phyloP scores from a whole-genome alignment of 1,140 invertebrate species.

The Eubasilissa regina region DNA sequence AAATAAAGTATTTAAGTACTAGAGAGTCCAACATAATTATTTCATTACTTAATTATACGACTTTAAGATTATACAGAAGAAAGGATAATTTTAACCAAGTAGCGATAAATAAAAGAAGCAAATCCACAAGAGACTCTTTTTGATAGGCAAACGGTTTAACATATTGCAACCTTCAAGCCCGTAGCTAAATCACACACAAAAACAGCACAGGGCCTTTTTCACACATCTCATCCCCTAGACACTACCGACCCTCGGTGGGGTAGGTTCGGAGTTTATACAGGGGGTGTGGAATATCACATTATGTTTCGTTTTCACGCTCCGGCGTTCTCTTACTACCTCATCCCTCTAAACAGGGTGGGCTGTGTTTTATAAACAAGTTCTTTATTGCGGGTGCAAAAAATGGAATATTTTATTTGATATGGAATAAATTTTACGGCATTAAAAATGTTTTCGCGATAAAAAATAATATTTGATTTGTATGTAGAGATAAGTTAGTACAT shows the following conservation, averaged over 20 bases:
- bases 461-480: background rate
- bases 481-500: background rate
- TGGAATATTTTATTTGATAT: slow-evolving; percentile 17
- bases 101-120: too few species aligned
- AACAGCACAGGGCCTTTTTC: slow-evolving; percentile 10
- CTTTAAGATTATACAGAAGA: too few species aligned
- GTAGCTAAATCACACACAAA: background rate
- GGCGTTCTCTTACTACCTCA: slow-evolving; percentile 22
- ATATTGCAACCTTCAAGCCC: background rate
- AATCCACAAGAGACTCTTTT: too few species aligned
- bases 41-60: too few species aligned
- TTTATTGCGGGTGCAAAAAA: slow-evolving; percentile 15
- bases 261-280: slow-evolving; percentile 10
- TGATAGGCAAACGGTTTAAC: background rate
- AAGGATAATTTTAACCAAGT: too few species aligned
- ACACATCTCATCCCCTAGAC: slow-evolving; percentile 4
- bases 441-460: background rate
- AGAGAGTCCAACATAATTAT: too few species aligned
- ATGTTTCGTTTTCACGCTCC: slow-evolving; percentile 60
- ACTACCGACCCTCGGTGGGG: slow-evolving; percentile 7
- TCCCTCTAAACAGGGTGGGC: slow-evolving; percentile 26
- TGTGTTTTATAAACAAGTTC: slow-evolving; percentile 43
- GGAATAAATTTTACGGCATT: slow-evolving; percentile 12
- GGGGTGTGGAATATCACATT: slow-evolving; percentile 57
- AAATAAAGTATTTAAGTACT: too few species aligned